Evolutionary conservation across 2,888 invertebrate genomes (phyloP).

Genomic region (Ophion costatus): DNA sequence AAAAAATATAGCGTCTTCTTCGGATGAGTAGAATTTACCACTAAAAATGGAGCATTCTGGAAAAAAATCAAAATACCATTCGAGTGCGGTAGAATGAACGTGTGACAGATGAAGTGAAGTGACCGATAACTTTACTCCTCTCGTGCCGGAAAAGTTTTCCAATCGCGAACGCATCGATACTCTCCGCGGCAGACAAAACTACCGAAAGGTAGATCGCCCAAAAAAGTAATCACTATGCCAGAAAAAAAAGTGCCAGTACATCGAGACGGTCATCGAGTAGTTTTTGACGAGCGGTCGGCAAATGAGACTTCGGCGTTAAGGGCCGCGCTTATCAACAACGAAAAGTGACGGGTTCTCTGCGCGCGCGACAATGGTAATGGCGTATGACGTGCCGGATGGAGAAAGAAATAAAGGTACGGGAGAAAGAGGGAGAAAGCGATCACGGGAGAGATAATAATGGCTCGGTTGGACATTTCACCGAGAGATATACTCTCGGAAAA

Average conservation of each 20-base stretch:
- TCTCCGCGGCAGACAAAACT: neutral
- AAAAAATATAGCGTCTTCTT: too few species aligned
- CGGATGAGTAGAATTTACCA: too few species aligned
- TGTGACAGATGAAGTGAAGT: too few species aligned
- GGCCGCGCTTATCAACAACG: too few species aligned
- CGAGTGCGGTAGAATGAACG: too few species aligned
- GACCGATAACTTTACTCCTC: too few species aligned
- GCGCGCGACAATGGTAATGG: constrained; percentile 8
- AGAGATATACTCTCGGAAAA: constrained; percentile 19
- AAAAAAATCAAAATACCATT: too few species aligned
- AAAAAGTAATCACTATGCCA: neutral
- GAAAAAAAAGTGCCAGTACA: neutral
- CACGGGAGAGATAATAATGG: constrained; percentile 39
- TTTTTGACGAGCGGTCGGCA: neutral
- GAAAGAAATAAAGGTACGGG: constrained; percentile 12
- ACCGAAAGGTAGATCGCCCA: neutral
- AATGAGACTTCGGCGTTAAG: too few species aligned
- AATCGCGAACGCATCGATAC: too few species aligned
- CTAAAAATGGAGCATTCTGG: too few species aligned
- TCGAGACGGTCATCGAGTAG: neutral
- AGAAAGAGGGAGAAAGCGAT: constrained; percentile 28
- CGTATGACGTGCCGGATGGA: neutral
- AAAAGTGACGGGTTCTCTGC: neutral
- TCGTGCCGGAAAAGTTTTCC: too few species aligned
- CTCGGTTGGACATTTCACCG: constrained; percentile 33